A percentile compares a stretch with the other conserved stretches of the same genome.
These are phyloP conservation scores for Diplosoma virens DNA, from an alignment of 23 tunicate genomes.

Conservation along the genomic window DNA sequence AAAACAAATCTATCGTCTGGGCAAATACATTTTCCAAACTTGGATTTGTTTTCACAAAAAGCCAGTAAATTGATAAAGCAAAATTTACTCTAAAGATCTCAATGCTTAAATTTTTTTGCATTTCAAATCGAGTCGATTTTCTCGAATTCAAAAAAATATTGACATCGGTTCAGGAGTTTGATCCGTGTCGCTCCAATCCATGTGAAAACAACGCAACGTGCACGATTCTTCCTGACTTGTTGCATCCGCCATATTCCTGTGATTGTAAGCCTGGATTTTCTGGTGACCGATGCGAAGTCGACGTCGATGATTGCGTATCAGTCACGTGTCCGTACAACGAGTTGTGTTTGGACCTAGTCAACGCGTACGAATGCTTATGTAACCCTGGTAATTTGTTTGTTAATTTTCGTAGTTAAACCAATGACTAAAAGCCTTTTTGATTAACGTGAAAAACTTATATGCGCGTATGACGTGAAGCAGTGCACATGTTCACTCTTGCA, in stretches of 20 bases:
- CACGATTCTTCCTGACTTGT: neutral
- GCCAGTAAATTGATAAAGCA: no score
- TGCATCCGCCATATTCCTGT: slow-evolving; percentile 39
- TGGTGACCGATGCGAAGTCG: slow-evolving; percentile 47
- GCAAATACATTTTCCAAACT: no score
- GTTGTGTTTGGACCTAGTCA: slow-evolving; percentile 35
- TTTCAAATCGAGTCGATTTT: no score
- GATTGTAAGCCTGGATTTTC: slow-evolving; percentile 39
- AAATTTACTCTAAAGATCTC: no score
- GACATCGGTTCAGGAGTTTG: slow-evolving; percentile 14
- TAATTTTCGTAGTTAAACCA: neutral
- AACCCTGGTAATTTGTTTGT: slow-evolving; percentile 19
- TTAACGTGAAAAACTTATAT: no score
- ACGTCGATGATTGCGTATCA: slow-evolving; percentile 54
- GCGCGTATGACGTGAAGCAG: no score
- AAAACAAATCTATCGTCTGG: no score
- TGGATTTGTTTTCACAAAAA: no score
- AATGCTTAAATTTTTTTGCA: no score
- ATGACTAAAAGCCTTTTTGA: no score
- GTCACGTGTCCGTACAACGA: slow-evolving; percentile 43
- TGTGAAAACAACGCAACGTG: slow-evolving; percentile 52
- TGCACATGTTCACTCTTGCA: no score
- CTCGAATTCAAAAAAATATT: no score
- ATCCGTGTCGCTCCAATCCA: slow-evolving; percentile 47
- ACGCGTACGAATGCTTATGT: slow-evolving; percentile 30